phyloP scores from a whole-genome alignment of 2,113 vertebrate genomes.

The Carlito syrichta region DNA sequence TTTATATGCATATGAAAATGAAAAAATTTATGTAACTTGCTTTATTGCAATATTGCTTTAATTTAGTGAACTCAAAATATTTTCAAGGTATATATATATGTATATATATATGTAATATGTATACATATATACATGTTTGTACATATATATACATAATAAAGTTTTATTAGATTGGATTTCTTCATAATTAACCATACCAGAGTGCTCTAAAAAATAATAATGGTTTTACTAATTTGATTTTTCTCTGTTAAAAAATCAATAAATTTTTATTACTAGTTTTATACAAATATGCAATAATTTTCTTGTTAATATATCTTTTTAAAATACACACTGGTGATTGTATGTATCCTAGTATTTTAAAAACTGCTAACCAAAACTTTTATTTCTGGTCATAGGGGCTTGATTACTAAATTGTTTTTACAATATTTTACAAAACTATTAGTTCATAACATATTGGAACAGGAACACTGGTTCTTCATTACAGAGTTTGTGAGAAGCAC shows the following conservation, averaged over 20 bases:
- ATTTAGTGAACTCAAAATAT: background rate
- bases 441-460: background rate
- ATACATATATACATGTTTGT: no score
- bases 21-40: background rate
- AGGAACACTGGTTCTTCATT: background rate
- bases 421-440: background rate
- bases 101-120: no score
- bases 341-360: background rate
- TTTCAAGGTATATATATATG: background rate
- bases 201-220: background rate
- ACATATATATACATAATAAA: no score
- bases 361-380: background rate
- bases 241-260: background rate
- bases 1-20: background rate
- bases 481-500: background rate
- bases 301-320: background rate
- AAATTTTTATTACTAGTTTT: background rate
- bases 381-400: background rate
- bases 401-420: background rate
- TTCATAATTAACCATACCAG: background rate
- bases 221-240: background rate
- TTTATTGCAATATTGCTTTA: background rate
- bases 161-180: background rate
- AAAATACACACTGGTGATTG: background rate
- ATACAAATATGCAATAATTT: background rate